Evolutionary conservation across 1,140 invertebrate species (phyloP), one percentile per base, ranked within the genome.

Genomic region (Pseudobourletiella spinata): DNA sequence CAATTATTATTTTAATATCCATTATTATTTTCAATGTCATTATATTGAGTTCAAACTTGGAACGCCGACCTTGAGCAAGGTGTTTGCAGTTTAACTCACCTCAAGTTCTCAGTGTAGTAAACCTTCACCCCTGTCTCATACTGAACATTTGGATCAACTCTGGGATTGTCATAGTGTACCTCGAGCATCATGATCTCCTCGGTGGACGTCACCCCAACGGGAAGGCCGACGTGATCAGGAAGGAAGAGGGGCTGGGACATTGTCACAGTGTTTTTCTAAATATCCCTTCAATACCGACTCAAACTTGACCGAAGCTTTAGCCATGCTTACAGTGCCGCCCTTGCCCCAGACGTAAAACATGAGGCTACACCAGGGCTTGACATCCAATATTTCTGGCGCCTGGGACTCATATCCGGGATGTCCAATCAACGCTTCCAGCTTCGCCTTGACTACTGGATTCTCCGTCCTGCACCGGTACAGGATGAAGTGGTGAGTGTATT

Each of bases 111-210:
- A 3, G 59, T 67, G 26, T 55, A 43, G 26, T 20, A 67, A 24
- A 58, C 29, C 3, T 61, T 43, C 1, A 64, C 3, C 15, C 29
- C 26, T 32, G 54, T 30, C 8, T 26, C 32, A 30, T 61, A 51
- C 6, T 22, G 18, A 14, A 61, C 25, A 55, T 64, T 48, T 22
- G 16, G 0, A 14, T 60, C 1, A 1, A 59, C 3, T 0, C 48
- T 29, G 3, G 61, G 65, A 54, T 67, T 67, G 29, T 64, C 59
- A 24, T 52, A 64, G 32, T 67, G 65, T 1, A 67, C 39, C 52
- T 67, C 39, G 0, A 67, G 11, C 25, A 67, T 24, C 26, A 66
- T 29, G 30, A 62, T 59, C 43, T 50, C 57, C 39, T 50, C 57
- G 15, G 30, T 52, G 20, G 39, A 28, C 3, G 30, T 18, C 56